These are phyloP conservation scores for Netelia fuscicornis DNA, from an alignment of 2,888 invertebrate genomes.

Conservation along the genomic window DNA sequence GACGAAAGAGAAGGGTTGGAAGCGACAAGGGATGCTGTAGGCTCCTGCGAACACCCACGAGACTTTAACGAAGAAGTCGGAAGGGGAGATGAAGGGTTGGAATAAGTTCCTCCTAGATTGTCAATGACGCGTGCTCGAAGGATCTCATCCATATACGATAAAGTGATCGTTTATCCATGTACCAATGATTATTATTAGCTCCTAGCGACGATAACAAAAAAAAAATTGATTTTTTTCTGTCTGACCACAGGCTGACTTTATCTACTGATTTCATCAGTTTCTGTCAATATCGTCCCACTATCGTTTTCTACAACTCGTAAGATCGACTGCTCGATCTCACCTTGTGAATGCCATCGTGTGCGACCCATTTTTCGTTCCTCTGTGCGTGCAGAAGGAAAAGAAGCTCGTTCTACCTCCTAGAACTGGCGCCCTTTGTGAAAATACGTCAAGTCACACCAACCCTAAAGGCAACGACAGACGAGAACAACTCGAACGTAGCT, in stretches of 20 bases:
- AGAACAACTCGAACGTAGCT: constrained; percentile 29
- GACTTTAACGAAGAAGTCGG: no score
- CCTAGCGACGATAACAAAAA: no score
- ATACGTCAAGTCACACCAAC: constrained; percentile 53
- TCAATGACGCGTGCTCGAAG: background rate
- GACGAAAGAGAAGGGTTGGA: background rate
- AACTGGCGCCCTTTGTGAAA: constrained; percentile 51
- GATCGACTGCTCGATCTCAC: no score
- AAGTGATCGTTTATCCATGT: background rate
- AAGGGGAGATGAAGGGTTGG: background rate
- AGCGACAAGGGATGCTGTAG: no score
- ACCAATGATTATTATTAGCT: no score
- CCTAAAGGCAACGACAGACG: constrained; percentile 24
- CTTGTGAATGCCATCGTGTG: no score
- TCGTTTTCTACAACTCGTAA: no score
- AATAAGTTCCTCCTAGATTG: constrained; percentile 4
- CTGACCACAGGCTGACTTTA: background rate
- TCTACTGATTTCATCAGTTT: background rate
- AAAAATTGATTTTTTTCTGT: background rate
- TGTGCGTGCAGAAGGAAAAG: background rate
- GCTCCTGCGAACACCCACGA: constrained; percentile 18
- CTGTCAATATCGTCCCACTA: no score
- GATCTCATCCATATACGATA: background rate
- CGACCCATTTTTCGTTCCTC: background rate
- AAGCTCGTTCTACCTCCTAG: constrained; percentile 38